Base-by-base conservation (phyloP, 2,797 vertebrate species). In the Acomys russatus region DNA sequence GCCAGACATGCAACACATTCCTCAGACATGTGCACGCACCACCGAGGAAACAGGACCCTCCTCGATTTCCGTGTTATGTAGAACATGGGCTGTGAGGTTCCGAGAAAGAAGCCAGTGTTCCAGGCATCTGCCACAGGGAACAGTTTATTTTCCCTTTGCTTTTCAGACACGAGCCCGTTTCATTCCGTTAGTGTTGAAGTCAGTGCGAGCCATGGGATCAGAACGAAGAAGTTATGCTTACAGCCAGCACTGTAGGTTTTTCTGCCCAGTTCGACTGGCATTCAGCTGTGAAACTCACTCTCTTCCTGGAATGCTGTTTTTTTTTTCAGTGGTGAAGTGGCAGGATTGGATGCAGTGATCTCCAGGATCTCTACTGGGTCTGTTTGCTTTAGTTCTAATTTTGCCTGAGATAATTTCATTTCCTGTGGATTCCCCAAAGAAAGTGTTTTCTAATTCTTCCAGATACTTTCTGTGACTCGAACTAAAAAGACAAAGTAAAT, bases 1-100 rank as follows among this genome's bases (percentile, higher is more conserved):
- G 97, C 98, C 98, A 99, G 98, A 98, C 98, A 98, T 98, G 96
- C 87, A 64, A 93, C 88, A 93, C 98, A 98, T 99, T 98, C 98
- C 97, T 98, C 82, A 94, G 95, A 95, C 95, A 97, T 98, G 97
- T 94, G 95, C n/a, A 20, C 94, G 97, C 0, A 4, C 95, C 97
- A 74, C 97, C 96, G 9, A 28, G 96, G 97, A 98, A 98, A 91
- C 64, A 95, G 89, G 95, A 92, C 97, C 90, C 89, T 97, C 51
- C 79, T 49, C 85, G 66, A 91, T 84, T 71, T 97, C 88, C 85
- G 73, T 94, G 78, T 97, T 96, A 92, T 96, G 95, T 79, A 96
- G 92, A 76, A 96, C 94, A 51, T 90, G 97, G 96, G 35, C 96
- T 86, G 77, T 87, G 92, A 84, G 90, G 90, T 82, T 94, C 88